A percentile compares a stretch with the other conserved stretches of the same genome.
Evolutionary conservation across 37 sponge, comb jelly and placozoan genomes (phyloP).

Genomic region (Aphrocallistes beatrix): DNA sequence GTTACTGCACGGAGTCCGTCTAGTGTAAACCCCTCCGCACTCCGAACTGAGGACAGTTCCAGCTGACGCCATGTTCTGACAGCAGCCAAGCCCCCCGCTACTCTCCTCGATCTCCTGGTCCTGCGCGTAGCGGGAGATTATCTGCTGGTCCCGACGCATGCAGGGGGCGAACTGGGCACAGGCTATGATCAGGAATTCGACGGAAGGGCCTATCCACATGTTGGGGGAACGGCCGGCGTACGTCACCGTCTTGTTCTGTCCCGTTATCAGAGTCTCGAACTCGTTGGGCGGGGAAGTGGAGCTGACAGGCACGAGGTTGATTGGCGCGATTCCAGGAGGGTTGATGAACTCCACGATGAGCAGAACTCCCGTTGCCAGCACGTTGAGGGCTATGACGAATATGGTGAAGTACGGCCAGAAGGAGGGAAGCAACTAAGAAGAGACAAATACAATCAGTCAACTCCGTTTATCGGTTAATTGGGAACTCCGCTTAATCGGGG

Average conservation of each 20-base stretch:
- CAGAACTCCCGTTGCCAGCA: conserved; percentile 37
- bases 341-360: conserved; percentile 26
- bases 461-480: too few species aligned
- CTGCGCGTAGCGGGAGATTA: conserved; percentile 26
- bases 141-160: conserved; percentile 75
- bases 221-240: conserved; percentile 39
- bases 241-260: conserved; percentile 27
- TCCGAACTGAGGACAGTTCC: conserved; percentile 17
- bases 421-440: conserved; percentile 61
- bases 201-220: conserved; percentile 75
- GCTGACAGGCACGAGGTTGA: background rate
- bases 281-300: conserved; percentile 24
- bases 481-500: too few species aligned
- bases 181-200: conserved; percentile 45
- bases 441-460: too few species aligned
- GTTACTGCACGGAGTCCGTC: background rate
- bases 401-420: conserved; percentile 80
- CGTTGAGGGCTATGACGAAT: conserved; percentile 50
- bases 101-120: background rate
- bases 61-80: conserved; percentile 29
- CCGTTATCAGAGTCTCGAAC: background rate
- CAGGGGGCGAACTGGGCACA: conserved; percentile 90
- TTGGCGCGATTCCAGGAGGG: conserved; percentile 33
- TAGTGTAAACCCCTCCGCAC: background rate
- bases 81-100: conserved; percentile 37